These are phyloP conservation scores for Chloropsis cyanopogon DNA, from an alignment of 2,113 vertebrate genomes.

Conservation along the genomic window DNA sequence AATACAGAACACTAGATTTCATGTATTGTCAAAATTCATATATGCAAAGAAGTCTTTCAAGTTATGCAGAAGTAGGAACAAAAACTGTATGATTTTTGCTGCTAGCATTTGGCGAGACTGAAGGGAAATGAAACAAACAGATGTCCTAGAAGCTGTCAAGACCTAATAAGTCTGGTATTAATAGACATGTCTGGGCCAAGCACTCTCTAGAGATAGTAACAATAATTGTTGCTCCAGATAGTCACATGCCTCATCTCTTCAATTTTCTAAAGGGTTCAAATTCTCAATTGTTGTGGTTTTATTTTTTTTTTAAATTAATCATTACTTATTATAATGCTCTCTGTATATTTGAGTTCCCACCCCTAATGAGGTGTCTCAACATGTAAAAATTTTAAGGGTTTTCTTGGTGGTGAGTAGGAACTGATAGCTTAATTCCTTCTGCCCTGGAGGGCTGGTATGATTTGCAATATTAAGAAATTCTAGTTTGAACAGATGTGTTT, in stretches of 20 bases:
- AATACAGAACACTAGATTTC: neutral
- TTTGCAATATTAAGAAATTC: neutral
- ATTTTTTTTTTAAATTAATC: neutral
- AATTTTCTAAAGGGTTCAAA: constrained; percentile 6
- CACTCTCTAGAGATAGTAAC: constrained; percentile 59
- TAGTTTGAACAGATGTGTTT: neutral
- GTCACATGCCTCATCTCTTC: constrained; percentile 33
- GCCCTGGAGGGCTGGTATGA: neutral
- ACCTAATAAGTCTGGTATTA: constrained; percentile 71
- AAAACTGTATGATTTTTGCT: constrained; percentile 5
- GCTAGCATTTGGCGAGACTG: constrained; percentile 54
- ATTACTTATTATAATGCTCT: neutral
- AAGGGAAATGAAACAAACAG: constrained; percentile 53
- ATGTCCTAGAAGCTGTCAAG: constrained; percentile 62
- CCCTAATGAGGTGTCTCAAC: neutral
- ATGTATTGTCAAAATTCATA: constrained; percentile 4
- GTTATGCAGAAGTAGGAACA: neutral
- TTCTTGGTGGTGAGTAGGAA: neutral
- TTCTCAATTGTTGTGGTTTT: constrained; percentile 1
- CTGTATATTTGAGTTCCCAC: neutral
- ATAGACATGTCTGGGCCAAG: constrained; percentile 70
- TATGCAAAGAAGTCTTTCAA: constrained; percentile 3
- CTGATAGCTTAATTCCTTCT: constrained; percentile 17
- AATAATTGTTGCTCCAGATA: constrained; percentile 60
- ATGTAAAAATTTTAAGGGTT: neutral